Evolutionary conservation across 2,888 invertebrate species (phyloP).

Genomic region (Eristalinus aeneus): DNA sequence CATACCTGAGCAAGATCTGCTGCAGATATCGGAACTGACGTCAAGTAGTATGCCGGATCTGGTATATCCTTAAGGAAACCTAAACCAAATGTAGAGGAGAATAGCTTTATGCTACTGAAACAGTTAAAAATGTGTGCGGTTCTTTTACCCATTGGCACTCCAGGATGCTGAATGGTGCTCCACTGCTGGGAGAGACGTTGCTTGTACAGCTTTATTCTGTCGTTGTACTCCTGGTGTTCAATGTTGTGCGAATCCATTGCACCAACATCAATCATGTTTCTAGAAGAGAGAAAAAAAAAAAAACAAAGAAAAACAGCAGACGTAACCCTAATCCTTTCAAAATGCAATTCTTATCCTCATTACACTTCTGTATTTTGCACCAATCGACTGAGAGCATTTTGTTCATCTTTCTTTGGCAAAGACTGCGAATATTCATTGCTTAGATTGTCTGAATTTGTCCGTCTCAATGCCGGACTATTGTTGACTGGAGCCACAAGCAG

Average conservation of each 20-base stretch:
- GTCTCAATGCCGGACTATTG: constrained; percentile 87
- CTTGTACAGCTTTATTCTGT: constrained; percentile 88
- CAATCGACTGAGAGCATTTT: constrained; percentile 93
- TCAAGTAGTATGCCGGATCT: constrained; percentile 86
- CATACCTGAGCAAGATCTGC: constrained; percentile 88
- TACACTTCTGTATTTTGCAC: constrained; percentile 95
- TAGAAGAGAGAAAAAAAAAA: constrained; percentile 80
- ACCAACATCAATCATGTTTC: constrained; percentile 96
- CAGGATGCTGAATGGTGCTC: constrained; percentile 79
- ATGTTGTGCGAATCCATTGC: constrained; percentile 93
- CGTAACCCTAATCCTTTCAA: constrained; percentile 1
- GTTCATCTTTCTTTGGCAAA: constrained; percentile 91
- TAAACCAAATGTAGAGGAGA: constrained; percentile 49
- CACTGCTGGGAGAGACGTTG: constrained; percentile 82
- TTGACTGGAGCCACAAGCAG: constrained; percentile 89
- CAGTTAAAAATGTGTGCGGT: background rate
- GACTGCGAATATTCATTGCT: constrained; percentile 84
- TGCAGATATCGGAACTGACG: constrained; percentile 83
- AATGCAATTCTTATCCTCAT: constrained; percentile 73
- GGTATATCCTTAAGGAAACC: constrained; percentile 88
- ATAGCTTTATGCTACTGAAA: background rate
- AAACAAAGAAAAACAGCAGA: background rate
- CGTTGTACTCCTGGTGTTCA: constrained; percentile 93
- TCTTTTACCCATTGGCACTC: constrained; percentile 74
- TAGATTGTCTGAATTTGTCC: constrained; percentile 87